Percentiles rank a stretch among this genome's conserved stretches.
These are phyloP conservation scores for Rhopalosiphum nymphaeae DNA, from an alignment of 2,888 invertebrate species.

Conservation along the genomic window DNA sequence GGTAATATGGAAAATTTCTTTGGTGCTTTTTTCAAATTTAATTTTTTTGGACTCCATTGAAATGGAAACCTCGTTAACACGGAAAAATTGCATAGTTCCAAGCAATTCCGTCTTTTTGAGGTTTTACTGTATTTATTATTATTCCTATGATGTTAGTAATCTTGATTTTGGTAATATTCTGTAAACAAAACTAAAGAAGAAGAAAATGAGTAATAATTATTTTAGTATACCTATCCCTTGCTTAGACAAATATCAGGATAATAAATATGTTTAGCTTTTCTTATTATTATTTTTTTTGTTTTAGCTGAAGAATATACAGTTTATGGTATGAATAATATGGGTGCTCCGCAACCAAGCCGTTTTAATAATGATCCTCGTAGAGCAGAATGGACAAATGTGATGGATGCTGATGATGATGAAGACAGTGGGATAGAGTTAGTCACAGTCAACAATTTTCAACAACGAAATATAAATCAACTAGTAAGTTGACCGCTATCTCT, in stretches of 20 bases:
- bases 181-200: not conserved
- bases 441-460: constrained; percentile 53
- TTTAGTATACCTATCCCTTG: not conserved
- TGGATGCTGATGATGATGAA: constrained; percentile 61
- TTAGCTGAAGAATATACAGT: constrained; percentile 56
- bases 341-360: not conserved
- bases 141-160: not conserved
- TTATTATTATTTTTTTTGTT: not conserved
- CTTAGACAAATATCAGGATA: not conserved
- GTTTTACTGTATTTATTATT: not conserved
- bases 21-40: too few relatives aligned
- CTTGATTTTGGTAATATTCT: not conserved
- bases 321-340: constrained; percentile 33
- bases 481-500: constrained; percentile 9
- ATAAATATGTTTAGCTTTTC: not conserved
- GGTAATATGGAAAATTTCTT: too few relatives aligned
- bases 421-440: constrained; percentile 60
- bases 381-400: constrained; percentile 46
- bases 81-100: too few relatives aligned
- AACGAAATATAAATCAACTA: constrained; percentile 58
- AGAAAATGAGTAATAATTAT: not conserved
- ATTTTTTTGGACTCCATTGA: too few relatives aligned
- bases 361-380: constrained; percentile 54
- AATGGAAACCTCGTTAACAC: too few relatives aligned
- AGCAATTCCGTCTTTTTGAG: too few relatives aligned